Percentiles rank a stretch among this genome's conserved stretches.
phyloP scores from a whole-genome alignment of 2,113 vertebrate genomes.

The Trogon melanurus region DNA sequence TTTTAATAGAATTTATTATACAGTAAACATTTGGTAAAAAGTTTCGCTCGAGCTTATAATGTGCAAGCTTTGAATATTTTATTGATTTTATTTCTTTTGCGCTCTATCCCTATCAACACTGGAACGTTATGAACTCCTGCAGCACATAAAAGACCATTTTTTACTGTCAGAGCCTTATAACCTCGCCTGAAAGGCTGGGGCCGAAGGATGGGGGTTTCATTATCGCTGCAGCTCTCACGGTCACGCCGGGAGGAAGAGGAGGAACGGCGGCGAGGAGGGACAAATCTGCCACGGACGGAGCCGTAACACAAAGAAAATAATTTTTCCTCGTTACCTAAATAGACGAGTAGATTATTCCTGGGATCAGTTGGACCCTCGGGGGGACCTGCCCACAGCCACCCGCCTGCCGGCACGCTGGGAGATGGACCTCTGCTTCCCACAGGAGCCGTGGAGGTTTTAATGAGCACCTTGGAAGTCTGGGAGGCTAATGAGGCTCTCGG shows the following conservation, averaged over 20 bases:
- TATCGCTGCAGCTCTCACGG: neutral
- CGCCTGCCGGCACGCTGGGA: fast-evolving
- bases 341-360: neutral
- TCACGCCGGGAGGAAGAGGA: neutral
- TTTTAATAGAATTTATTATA: conserved; percentile 75
- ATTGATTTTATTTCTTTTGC: conserved; percentile 73
- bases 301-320: neutral
- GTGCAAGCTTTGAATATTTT: conserved; percentile 73
- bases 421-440: neutral
- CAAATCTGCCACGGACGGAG: neutral
- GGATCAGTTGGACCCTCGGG: neutral
- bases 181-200: neutral
- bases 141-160: neutral
- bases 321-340: neutral
- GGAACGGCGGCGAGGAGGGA: neutral
- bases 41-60: conserved; percentile 66
- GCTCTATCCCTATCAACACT: conserved; percentile 51
- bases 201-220: neutral
- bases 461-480: neutral
- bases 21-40: conserved; percentile 68
- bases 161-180: conserved; percentile 3
- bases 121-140: conserved; percentile 54
- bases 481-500: neutral
- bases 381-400: neutral
- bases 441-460: fast-evolving